Base-by-base conservation (phyloP, 2,113 vertebrate species). In the Siniperca knerii region DNA sequence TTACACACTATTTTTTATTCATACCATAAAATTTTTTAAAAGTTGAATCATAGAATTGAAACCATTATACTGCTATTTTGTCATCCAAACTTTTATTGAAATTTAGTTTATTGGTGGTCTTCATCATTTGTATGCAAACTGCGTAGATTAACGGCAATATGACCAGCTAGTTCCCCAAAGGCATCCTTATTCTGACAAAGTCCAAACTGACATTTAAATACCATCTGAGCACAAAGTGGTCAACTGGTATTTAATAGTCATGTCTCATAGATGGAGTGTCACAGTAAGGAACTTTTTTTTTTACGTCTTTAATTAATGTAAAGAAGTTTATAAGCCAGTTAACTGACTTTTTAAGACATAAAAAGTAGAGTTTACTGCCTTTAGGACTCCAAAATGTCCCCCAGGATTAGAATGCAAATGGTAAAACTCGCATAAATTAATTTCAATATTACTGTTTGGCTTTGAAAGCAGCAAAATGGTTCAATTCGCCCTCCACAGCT, bases 381-480 rank as follows among this genome's bases (percentile, higher is more conserved):
- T 65, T 37, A 62, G n/a, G 58, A 16, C 1, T 15, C 2, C 6
- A 35, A 64, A 65, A 66, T 18, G 11, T 4, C 73, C 58, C 50
- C 40, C 46, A 74, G 79, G 48, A n/a, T 89, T 75, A 66, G 77
- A 77, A 81, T 89, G 82, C 89, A 94, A 94, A 94, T 93, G 85
- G 77, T 90, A 90, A 93, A 92, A 86, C 83, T 93, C 84, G 86
- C 91, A 87, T 92, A 92, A 94, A 93, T 93, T 79, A 87, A 93
- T 93, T 92, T 93, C 88, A 92, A 88, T 94, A 89, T 79, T 6
- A 67, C 78, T 52, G 84, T 93, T 95, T 94, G 93, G 92, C 81
- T 88, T 90, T 85, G 86, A 89, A 93, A 96, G 96, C 96, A 97
- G 97, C 96, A 97, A 97, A 97, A 97, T 96, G 96, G 96, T 97